Percentiles rank a stretch among this genome's conserved stretches.
Evolutionary conservation across 2,113 vertebrate species (phyloP).

Genomic region (Dinomys branickii): DNA sequence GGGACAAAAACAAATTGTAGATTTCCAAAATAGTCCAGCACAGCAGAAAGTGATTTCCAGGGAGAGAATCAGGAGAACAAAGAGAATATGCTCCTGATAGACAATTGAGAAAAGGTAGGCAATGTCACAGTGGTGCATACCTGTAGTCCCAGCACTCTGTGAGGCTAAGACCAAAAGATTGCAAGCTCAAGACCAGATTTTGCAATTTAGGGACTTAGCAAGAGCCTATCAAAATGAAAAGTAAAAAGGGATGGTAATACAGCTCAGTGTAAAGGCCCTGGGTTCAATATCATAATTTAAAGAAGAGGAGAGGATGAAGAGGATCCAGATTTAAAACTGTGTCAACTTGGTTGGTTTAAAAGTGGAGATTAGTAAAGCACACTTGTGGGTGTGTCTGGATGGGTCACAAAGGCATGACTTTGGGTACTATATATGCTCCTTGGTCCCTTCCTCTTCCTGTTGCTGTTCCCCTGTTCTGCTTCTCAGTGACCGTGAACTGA

Average conservation of each 20-base stretch:
- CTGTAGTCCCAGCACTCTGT: neutral
- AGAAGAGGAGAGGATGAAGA: neutral
- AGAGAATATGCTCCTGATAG: neutral
- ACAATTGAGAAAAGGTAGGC: neutral
- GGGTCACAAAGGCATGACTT: neutral
- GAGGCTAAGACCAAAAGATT: neutral
- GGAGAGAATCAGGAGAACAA: neutral
- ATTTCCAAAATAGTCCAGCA: neutral
- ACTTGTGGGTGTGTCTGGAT: neutral
- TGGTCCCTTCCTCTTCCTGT: neutral
- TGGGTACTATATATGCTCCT: neutral
- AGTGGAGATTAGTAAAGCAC: neutral
- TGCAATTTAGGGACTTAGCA: neutral
- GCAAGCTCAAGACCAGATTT: neutral
- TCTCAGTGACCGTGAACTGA: neutral
- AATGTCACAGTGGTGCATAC: neutral
- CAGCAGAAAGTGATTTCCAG: neutral
- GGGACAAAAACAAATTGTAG: neutral
- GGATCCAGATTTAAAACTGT: neutral
- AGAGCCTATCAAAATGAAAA: neutral
- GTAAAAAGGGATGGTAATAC: neutral
- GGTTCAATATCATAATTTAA: neutral
- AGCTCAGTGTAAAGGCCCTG: neutral
- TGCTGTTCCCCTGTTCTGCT: neutral
- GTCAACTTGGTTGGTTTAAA: neutral